phyloP scores from a whole-genome alignment of 2,888 invertebrate genomes.

The Himalopsyche tibetana region DNA sequence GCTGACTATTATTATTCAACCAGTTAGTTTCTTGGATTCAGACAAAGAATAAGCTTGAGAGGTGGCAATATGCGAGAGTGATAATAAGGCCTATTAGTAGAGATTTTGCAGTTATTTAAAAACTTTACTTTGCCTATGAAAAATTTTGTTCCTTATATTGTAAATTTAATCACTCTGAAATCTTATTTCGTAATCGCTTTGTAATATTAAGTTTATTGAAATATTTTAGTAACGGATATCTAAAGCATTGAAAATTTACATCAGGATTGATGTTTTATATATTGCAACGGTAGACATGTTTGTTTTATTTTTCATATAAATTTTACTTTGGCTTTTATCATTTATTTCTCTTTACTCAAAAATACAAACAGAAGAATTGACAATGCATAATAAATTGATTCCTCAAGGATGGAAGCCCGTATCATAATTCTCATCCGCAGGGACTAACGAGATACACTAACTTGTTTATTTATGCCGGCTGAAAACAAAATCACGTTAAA shows the following conservation, averaged over 20 bases:
- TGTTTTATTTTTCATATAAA: slow-evolving; percentile 4
- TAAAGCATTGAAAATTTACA: not conserved
- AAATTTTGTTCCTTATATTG: not conserved
- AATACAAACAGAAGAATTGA: not conserved
- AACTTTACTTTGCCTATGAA: slow-evolving; percentile 2
- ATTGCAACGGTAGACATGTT: not conserved
- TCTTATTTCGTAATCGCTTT: not conserved
- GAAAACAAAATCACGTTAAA: too few relatives aligned
- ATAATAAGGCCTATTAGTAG: not conserved
- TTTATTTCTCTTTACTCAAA: not conserved
- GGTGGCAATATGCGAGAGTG: not conserved
- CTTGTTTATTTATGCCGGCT: too few relatives aligned
- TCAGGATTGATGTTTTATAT: not conserved
- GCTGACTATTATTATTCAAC: too few relatives aligned
- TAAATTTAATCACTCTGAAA: not conserved
- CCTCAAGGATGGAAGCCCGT: too few relatives aligned
- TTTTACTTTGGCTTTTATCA: not conserved
- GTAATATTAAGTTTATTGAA: not conserved
- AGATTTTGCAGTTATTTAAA: slow-evolving; percentile 8
- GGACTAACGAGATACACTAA: too few relatives aligned
- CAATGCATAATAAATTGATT: too few relatives aligned
- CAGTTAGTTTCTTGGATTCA: not conserved
- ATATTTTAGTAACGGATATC: not conserved
- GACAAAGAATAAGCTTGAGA: not conserved
- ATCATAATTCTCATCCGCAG: too few relatives aligned